phyloP scores from a whole-genome alignment of 92 coral and sea anemone species.

The Chrysogorgia sp. region DNA sequence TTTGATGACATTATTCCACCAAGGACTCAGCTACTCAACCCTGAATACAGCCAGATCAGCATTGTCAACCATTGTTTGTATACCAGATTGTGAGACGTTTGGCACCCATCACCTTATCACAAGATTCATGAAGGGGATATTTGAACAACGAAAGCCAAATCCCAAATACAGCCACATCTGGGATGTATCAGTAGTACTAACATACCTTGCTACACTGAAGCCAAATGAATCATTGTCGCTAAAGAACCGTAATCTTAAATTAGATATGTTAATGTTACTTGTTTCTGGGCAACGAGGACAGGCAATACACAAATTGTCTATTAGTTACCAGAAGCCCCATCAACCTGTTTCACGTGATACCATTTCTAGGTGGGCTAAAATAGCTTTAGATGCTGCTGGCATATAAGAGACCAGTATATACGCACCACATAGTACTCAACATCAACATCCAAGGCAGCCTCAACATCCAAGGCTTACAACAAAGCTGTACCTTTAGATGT shows the following conservation, averaged over 20 bases:
- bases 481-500: slow-evolving; percentile 17
- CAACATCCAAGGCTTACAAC: slow-evolving; percentile 15
- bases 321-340: slow-evolving; percentile 45
- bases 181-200: slow-evolving; percentile 41
- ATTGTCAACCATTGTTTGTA: slow-evolving; percentile 35
- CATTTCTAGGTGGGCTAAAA: too few species aligned
- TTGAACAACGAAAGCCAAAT: slow-evolving; percentile 29
- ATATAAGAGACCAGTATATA: slow-evolving; percentile 19
- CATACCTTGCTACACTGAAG: too few species aligned
- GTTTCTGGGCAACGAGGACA: slow-evolving; percentile 41
- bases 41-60: slow-evolving; percentile 53
- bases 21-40: too few species aligned
- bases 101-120: slow-evolving; percentile 18
- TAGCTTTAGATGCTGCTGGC: slow-evolving; percentile 22
- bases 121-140: slow-evolving; percentile 46
- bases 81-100: too few species aligned
- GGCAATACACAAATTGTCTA: slow-evolving; percentile 37
- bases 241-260: slow-evolving; percentile 35
- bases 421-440: slow-evolving; percentile 25
- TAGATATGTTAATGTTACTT: slow-evolving; percentile 23
- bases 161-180: slow-evolving; percentile 41
- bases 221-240: slow-evolving; percentile 17
- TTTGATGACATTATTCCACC: slow-evolving; percentile 21
- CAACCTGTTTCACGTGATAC: too few species aligned
- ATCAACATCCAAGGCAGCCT: too few species aligned